phyloP scores from a whole-genome alignment of 2,797 vertebrate species.

The Balearica regulorum region DNA sequence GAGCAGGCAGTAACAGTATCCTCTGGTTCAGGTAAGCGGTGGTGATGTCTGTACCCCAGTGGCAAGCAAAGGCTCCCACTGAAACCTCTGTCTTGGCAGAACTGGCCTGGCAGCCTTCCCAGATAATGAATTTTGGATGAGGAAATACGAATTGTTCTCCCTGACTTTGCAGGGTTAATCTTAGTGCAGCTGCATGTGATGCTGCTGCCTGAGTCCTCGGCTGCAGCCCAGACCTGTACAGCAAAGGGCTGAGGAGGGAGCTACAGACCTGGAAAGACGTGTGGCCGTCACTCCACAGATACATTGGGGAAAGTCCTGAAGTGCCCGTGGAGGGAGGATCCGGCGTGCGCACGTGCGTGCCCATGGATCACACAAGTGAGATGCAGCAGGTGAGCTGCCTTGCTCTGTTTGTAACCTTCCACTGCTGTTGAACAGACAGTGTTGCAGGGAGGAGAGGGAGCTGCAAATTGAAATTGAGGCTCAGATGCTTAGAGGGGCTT shows the following conservation, averaged over 20 bases:
- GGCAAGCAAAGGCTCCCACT: not conserved
- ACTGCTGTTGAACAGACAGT: conserved; percentile 10
- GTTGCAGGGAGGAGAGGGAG: not conserved
- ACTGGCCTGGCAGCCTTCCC: not conserved
- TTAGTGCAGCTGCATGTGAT: not conserved
- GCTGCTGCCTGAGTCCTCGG: not conserved
- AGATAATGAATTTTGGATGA: not conserved
- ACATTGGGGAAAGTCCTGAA: not conserved
- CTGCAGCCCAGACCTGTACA: not conserved
- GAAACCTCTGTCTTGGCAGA: not conserved
- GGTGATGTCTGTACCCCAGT: not conserved
- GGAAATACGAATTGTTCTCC: not conserved
- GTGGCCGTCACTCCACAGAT: not conserved
- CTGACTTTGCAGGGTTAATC: not conserved
- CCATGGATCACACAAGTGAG: not conserved
- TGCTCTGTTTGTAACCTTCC: conserved; percentile 21
- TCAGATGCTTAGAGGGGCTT: not conserved
- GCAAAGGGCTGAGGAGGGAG: conserved; percentile 36
- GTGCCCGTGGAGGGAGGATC: not conserved
- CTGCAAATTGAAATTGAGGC: not conserved
- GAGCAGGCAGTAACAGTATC: not conserved
- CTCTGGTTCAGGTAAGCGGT: not conserved
- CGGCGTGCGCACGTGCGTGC: accelerated
- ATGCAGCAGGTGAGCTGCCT: conserved; percentile 37
- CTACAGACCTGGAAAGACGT: not conserved